Conservation (phyloP, 92 coral and sea anemone species). For the Chrysogorgia sp. region DNA sequence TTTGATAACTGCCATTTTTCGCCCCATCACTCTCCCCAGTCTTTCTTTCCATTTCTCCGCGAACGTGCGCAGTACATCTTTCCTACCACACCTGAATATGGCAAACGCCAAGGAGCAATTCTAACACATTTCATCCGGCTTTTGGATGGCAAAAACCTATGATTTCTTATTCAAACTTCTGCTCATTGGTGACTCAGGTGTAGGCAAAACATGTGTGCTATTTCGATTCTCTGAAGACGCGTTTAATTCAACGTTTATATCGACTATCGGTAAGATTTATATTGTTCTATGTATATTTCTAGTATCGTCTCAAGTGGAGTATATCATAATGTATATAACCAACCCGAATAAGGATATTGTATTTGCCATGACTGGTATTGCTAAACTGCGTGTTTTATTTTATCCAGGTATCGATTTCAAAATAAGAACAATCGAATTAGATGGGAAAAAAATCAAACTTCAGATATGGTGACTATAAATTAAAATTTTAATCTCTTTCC, state of each 20-base stretch:
- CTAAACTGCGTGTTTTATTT: conserved; percentile 35
- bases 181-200: conserved; percentile 97
- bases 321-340: too few species aligned
- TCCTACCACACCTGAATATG: conserved; percentile 93
- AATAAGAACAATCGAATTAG: conserved; percentile 93
- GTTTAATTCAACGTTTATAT: conserved; percentile 93
- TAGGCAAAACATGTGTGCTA: conserved; percentile 92
- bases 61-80: conserved; percentile 67
- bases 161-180: conserved; percentile 97
- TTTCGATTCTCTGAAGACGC: conserved; percentile 99
- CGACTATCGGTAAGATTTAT: conserved; percentile 80
- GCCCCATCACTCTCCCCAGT: neutral
- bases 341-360: neutral
- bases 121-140: conserved; percentile 50
- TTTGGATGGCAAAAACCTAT: conserved; percentile 96
- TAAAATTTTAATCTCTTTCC: too few species aligned
- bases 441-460: conserved; percentile 96
- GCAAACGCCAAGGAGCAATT: conserved; percentile 22
- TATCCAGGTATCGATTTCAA: conserved; percentile 94
- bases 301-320: too few species aligned
- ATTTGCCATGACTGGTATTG: neutral
- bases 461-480: conserved; percentile 95
- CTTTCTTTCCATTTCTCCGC: neutral
- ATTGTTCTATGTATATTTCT: neutral
- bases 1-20: too few species aligned